phyloP scores from a whole-genome alignment of 37 sponge, comb jelly and placozoan species.

The Diacarnus erythraeanus region DNA sequence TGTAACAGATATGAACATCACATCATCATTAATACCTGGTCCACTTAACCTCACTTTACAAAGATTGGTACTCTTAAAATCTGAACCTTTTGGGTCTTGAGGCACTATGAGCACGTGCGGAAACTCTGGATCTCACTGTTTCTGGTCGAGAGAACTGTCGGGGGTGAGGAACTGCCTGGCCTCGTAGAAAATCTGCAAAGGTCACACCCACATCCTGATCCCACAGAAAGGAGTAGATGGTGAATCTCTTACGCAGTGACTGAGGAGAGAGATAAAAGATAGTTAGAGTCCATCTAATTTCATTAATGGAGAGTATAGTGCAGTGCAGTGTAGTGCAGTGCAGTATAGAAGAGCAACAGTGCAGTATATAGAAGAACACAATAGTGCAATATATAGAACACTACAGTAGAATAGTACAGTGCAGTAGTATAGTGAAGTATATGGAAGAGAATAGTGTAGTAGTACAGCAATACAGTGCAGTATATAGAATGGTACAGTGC shows the following conservation, averaged over 20 bases:
- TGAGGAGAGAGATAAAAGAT: background rate
- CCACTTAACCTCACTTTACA: too few species aligned
- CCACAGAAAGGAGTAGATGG: conserved; percentile 74
- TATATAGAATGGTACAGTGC: too few species aligned
- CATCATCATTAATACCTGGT: background rate
- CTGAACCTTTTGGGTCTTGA: conserved; percentile 33
- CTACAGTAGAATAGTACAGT: too few species aligned
- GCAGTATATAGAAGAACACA: too few species aligned
- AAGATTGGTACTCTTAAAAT: background rate
- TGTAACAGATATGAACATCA: background rate
- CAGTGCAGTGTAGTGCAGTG: too few species aligned
- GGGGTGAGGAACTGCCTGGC: conserved; percentile 46
- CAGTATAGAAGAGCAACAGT: too few species aligned
- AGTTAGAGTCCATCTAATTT: too few species aligned
- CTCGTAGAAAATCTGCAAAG: conserved; percentile 66
- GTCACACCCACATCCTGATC: conserved; percentile 72
- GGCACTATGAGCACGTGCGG: conserved; percentile 38
- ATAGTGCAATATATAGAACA: too few species aligned
- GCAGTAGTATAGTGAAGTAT: too few species aligned
- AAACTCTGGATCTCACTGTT: conserved; percentile 57
- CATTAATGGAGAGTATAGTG: too few species aligned
- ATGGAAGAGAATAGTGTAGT: too few species aligned
- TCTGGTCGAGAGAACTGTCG: conserved; percentile 57
- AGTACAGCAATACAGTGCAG: too few species aligned
- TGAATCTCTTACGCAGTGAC: conserved; percentile 64